Percentiles rank a stretch among this genome's conserved stretches.
Evolutionary conservation across 2,113 vertebrate species (phyloP).

Genomic region (Maylandia zebra): DNA sequence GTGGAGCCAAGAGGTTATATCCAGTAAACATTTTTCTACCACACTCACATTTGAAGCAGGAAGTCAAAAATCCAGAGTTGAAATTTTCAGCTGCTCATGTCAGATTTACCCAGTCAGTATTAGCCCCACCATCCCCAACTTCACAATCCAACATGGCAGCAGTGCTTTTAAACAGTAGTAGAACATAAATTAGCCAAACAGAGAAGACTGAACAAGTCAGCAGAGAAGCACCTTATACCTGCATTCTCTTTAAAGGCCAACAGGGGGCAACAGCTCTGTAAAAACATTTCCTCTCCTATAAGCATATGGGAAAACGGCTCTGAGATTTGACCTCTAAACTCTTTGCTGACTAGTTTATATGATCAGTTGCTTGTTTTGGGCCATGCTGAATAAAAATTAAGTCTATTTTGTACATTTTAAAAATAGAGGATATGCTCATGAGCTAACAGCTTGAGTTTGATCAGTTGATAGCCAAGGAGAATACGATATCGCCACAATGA

Average conservation of each 20-base stretch:
- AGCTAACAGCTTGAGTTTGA: neutral
- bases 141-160: neutral
- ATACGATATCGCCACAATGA: neutral
- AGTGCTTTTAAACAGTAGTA: neutral
- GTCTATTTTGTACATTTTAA: neutral
- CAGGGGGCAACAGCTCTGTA: neutral
- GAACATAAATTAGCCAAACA: neutral
- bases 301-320: neutral
- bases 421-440: neutral
- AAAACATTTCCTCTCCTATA: neutral
- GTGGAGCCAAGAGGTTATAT: neutral
- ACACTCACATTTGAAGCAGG: neutral
- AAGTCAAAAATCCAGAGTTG: neutral
- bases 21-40: neutral
- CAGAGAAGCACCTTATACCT: neutral
- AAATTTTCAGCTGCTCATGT: neutral
- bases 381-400: neutral
- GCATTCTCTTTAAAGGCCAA: neutral
- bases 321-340: neutral
- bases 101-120: neutral
- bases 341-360: neutral
- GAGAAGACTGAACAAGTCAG: neutral
- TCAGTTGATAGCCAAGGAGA: neutral
- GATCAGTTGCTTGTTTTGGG: neutral
- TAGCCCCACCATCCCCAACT: neutral